Base-by-base conservation (phyloP, 2,113 vertebrate species). In the Fregetta grallaria region DNA sequence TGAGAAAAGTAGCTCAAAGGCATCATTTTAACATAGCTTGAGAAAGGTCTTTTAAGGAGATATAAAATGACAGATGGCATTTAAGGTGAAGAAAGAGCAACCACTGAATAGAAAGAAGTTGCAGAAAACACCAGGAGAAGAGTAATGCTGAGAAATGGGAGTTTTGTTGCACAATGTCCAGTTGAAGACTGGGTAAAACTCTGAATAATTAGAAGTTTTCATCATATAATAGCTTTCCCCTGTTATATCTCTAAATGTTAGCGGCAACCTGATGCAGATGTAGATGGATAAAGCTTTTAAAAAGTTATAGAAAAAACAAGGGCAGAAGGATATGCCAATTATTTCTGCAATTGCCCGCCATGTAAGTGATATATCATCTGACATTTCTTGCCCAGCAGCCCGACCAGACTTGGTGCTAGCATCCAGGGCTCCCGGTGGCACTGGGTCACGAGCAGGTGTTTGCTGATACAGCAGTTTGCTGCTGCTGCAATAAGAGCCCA, bases 141-240 rank as follows among this genome's bases (percentile, higher is more conserved):
- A 68, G 7, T 5, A 78, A 38, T 13, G 66, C 72, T 53, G 72
- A 78, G 82, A 70, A 53, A 49, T 3, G 16, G 15, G 50, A 63
- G 9, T 38, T 86, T 34, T 16, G 19, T 49, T 87, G 71, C 86
- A 42, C 44, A 49, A 62, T 2, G 11, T 40, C 59, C 58, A 23
- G 32, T 2, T 65, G 62, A 76, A 86, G 26, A 21, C 29, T 32
- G 26, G 34, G 26, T 21, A 38, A 83, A 65, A 65, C 9, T 38
- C 47, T 25, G 3, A 8, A 3, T 67, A 73, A 78, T 73, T 82
- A 56, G 17, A 89, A 78, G 36, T 6, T 62, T 52, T 77, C 4
- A 0, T n/a, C 70, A 17, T 0, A 0, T 59, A 44, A 61, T 11
- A 63, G 25, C 47, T 59, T 70, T 29, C 16, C 38, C 16, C 13